Evolutionary conservation across 2,113 vertebrate species (phyloP).

Genomic region (Pangasianodon hypophthalmus): DNA sequence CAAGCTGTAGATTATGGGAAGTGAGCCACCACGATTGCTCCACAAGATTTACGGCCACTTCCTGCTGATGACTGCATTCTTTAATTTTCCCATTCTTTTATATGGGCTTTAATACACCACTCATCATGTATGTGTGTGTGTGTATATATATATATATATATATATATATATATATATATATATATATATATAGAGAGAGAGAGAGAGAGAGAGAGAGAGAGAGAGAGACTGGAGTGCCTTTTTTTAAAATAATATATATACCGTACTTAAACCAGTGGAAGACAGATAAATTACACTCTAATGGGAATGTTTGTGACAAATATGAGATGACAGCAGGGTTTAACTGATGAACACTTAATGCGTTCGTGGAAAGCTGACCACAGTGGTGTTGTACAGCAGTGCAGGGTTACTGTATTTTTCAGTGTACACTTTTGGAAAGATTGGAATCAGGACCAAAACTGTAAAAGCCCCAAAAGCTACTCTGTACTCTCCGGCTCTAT

Average conservation of each 20-base stretch:
- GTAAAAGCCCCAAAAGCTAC: background rate
- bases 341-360: background rate
- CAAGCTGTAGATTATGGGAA: slow-evolving; percentile 28
- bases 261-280: background rate
- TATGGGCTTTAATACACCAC: slow-evolving; percentile 5
- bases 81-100: slow-evolving; percentile 40
- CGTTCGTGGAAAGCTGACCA: background rate
- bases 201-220: background rate
- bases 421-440: background rate
- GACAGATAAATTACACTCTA: background rate
- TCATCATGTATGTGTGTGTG: background rate
- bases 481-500: background rate
- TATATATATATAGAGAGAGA: background rate
- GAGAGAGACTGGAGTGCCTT: background rate
- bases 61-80: background rate
- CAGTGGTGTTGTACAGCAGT: background rate
- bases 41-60: slow-evolving; percentile 32
- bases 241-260: too few relatives aligned
- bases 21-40: background rate
- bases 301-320: background rate
- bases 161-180: too few relatives aligned
- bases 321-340: background rate
- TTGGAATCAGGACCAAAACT: background rate
- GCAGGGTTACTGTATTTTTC: background rate
- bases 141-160: background rate